Percentiles rank a stretch among this genome's conserved stretches.
Evolutionary conservation across 2,113 vertebrate genomes (phyloP).

Genomic region (Daubentonia madagascariensis): DNA sequence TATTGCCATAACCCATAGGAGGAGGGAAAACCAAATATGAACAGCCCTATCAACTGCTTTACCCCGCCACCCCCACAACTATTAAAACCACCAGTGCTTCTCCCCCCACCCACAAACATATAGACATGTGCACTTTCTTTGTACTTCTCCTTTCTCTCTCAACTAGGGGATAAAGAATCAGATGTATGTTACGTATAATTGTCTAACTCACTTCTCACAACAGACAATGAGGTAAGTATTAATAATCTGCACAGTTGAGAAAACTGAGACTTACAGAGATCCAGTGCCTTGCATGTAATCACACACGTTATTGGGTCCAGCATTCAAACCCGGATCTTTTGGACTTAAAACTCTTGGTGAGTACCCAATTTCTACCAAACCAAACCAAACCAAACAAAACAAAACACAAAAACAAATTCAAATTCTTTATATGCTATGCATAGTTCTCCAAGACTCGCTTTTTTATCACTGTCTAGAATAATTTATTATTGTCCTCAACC

Average conservation of each 20-base stretch:
- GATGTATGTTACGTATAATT: background rate
- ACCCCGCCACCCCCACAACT: background rate
- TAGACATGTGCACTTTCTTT: background rate
- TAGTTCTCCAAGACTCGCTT: background rate
- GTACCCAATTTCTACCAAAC: background rate
- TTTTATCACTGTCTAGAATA: background rate
- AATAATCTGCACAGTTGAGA: background rate
- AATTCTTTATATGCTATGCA: background rate
- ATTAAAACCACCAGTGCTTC: too few relatives aligned
- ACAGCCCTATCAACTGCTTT: background rate
- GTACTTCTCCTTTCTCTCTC: background rate
- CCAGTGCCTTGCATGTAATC: background rate
- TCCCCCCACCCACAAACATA: background rate
- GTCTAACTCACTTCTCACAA: background rate
- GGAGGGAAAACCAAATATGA: background rate
- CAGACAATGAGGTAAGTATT: background rate
- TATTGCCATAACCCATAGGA: background rate
- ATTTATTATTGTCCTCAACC: background rate
- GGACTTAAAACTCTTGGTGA: background rate
- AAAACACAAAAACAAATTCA: background rate
- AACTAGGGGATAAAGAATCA: background rate
- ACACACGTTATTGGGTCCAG: rapidly evolving
- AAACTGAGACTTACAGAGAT: background rate
- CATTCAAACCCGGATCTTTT: background rate
- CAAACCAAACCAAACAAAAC: too few relatives aligned